Evolutionary conservation across 2,797 vertebrate genomes (phyloP), one percentile per base, ranked within the genome.

Genomic region (Hoplostethus atlanticus): DNA sequence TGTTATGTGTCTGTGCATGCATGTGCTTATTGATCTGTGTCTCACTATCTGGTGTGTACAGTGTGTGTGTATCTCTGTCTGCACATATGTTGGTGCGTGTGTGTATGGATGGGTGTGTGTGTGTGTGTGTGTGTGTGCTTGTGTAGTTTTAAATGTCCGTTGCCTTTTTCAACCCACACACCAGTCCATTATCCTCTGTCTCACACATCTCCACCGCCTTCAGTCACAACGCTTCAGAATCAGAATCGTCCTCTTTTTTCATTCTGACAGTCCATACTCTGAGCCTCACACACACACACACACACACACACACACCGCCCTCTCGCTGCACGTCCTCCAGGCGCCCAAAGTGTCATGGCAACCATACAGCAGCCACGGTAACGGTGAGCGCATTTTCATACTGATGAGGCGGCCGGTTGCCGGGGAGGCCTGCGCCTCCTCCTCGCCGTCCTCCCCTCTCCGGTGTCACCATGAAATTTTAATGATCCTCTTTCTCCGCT

Each of bases 381-480:
- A 80, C 84, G 40, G 83, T 75, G 31, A 79, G 59, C 84, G 90
- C 82, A 88, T 91, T 90, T 91, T 92, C 88, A 93, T 91, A 88
- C 90, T 87, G 91, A 91, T 91, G 87, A 91, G 84, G 78, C 28
- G 61, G 78, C 71, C 65, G 48, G 83, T 85, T 84, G 85, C 47
- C 16, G 64, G 50, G 85, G 80, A 86, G 81, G 79, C 79, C 76
- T 40, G 64, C 13, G 42, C 73, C 10, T 52, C 66, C 12, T 65
- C 57, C 59, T 66, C 12, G 59, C 79, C 15, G 13, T 5, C 58
- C 69, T 72, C 79, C 80, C 86, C 79, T 89, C 91, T 91, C 87
- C 53, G 44, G 78, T 88, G 88, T 84, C 83, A 71, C 73, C 54
- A 84, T 91, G 80, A 85, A 89, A 91, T 85, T 91, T 91, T 91